phyloP scores from a whole-genome alignment of 2,797 vertebrate species.

The Poecile montanus region DNA sequence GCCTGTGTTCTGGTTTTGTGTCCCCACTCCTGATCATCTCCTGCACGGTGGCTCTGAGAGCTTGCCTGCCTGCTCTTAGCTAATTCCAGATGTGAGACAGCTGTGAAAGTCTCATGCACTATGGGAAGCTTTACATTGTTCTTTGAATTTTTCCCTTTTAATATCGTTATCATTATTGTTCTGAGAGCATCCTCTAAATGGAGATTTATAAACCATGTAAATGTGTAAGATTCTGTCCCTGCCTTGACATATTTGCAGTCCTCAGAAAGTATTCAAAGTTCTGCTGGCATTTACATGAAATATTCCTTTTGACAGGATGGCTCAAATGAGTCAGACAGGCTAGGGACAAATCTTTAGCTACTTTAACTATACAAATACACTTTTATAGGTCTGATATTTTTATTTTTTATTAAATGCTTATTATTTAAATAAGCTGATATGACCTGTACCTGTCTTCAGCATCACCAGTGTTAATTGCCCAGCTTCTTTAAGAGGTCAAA shows the following conservation, averaged over 20 bases:
- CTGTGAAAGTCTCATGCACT: not conserved
- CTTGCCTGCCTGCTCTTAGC: not conserved
- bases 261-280: not conserved
- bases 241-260: not conserved
- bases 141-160: not conserved
- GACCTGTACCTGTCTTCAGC: not conserved
- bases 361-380: not conserved
- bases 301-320: not conserved
- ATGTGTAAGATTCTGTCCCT: not conserved
- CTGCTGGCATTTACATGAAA: not conserved
- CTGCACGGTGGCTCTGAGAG: not conserved
- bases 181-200: not conserved
- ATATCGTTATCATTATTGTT: not conserved
- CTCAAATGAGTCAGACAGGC: not conserved
- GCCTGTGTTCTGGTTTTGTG: not conserved
- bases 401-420: not conserved
- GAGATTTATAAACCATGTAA: not conserved
- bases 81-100: not conserved
- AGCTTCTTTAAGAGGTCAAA: constrained; percentile 11
- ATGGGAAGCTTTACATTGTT: not conserved
- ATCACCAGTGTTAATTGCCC: not conserved
- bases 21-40: not conserved
- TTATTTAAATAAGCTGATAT: constrained; percentile 5
- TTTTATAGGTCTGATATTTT: not conserved
- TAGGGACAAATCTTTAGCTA: not conserved